phyloP scores from a whole-genome alignment of 53 echinoderm and acorn worm species.

The Echinometra lucunter region DNA sequence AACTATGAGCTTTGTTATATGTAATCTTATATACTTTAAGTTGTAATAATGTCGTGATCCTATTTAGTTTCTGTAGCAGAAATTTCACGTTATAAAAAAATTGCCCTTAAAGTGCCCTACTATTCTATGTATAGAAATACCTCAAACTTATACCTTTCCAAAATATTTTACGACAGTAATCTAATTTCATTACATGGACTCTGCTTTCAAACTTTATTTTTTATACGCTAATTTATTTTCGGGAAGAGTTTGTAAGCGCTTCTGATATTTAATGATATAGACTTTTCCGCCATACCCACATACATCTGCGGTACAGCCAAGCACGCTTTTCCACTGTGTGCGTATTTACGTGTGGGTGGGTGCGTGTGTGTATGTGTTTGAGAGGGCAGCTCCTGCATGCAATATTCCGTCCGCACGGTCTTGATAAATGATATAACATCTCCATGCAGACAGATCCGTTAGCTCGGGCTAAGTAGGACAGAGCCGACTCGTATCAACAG shows the following conservation, averaged over 20 bases:
- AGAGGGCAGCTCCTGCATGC: background rate
- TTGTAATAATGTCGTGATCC: no score
- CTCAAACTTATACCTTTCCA: no score
- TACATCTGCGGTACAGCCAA: background rate
- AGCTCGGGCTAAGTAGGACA: slow-evolving; percentile 19
- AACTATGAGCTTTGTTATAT: no score
- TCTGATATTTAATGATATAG: background rate
- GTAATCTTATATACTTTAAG: no score
- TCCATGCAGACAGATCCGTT: slow-evolving; percentile 48
- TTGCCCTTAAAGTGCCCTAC: no score
- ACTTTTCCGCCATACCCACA: background rate
- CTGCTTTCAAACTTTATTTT: background rate
- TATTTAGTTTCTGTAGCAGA: no score
- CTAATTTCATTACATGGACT: no score
- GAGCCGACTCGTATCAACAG: slow-evolving; percentile 29
- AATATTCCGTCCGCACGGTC: background rate
- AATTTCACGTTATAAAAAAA: no score
- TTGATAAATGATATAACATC: slow-evolving; percentile 40
- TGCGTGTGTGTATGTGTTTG: background rate
- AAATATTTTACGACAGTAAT: no score
- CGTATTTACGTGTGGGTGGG: background rate
- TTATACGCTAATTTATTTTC: background rate
- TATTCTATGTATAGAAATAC: no score
- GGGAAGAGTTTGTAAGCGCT: background rate
- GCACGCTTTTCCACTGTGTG: background rate